Evolutionary conservation across 2,888 invertebrate genomes (phyloP).

Genomic region (Meiosimyza platycephala): DNA sequence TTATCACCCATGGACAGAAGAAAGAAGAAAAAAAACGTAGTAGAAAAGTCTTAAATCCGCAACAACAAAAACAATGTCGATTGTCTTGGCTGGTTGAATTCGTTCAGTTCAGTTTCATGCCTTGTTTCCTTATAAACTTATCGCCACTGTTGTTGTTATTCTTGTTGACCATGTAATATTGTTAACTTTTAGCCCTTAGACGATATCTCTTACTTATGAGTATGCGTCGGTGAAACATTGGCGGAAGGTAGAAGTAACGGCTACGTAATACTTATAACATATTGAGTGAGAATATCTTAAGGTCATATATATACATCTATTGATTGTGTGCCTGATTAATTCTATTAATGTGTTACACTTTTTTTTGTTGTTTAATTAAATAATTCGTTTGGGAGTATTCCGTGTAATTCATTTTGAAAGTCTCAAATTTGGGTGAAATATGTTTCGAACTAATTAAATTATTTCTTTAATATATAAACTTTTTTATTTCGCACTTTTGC

Average conservation of each 20-base stretch:
- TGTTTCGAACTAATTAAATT: too few species aligned
- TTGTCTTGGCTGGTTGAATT: conserved; percentile 18
- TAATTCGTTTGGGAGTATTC: too few species aligned
- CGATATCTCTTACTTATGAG: too few species aligned
- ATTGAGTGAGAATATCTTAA: conserved; percentile 6
- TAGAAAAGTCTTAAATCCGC: conserved; percentile 37
- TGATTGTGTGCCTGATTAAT: conserved; percentile 17
- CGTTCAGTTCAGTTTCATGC: conserved; percentile 13
- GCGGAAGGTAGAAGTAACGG: too few species aligned
- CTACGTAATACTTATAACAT: background rate
- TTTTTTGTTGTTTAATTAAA: background rate
- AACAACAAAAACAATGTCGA: conserved; percentile 8
- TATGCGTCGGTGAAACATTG: too few species aligned
- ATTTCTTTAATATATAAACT: too few species aligned
- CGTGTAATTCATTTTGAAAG: too few species aligned
- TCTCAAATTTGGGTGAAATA: too few species aligned
- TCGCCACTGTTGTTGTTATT: conserved; percentile 1
- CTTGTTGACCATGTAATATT: conserved; percentile 7
- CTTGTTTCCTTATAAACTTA: background rate
- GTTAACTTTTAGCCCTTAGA: conserved; percentile 8
- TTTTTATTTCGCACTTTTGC: background rate
- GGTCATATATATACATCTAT: background rate
- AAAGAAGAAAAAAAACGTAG: too few species aligned
- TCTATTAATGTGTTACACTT: conserved; percentile 6
- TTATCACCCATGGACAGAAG: conserved; percentile 46